These are phyloP conservation scores for Tuberolachnus salignus DNA, from an alignment of 2,888 invertebrate genomes.

Conservation along the genomic window DNA sequence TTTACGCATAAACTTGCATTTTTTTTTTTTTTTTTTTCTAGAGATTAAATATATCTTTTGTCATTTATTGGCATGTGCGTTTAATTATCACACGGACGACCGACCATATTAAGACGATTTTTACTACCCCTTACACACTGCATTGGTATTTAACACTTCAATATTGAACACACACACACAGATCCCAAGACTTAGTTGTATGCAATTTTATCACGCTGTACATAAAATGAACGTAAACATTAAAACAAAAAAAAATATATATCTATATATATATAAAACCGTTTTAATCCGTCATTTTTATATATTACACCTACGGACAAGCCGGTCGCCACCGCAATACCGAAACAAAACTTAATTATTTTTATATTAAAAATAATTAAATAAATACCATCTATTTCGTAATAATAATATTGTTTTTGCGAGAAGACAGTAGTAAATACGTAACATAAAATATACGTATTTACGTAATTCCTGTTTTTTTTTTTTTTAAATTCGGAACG, in stretches of 20 bases:
- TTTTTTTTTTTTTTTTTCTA: neutral
- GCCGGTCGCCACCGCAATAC: too few species aligned
- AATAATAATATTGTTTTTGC: too few species aligned
- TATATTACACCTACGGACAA: too few species aligned
- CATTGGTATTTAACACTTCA: neutral
- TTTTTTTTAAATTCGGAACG: too few species aligned
- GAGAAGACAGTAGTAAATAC: too few species aligned
- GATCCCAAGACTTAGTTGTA: too few species aligned
- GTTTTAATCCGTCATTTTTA: neutral
- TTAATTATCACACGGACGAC: slow-evolving; percentile 7
- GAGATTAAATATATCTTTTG: slow-evolving; percentile 24
- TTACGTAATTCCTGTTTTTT: too few species aligned
- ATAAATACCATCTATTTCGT: too few species aligned
- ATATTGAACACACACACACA: neutral
- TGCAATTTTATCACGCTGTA: neutral
- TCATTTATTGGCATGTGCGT: neutral
- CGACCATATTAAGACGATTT: neutral
- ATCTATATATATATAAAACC: neutral
- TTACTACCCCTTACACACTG: neutral
- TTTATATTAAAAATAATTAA: too few species aligned
- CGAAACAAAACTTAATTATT: too few species aligned
- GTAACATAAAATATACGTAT: too few species aligned
- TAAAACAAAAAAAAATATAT: slow-evolving; percentile 8
- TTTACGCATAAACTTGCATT: too few species aligned
- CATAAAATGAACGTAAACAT: neutral